phyloP scores from a whole-genome alignment of 1,140 invertebrate species.

The Sycophaga agraensis region DNA sequence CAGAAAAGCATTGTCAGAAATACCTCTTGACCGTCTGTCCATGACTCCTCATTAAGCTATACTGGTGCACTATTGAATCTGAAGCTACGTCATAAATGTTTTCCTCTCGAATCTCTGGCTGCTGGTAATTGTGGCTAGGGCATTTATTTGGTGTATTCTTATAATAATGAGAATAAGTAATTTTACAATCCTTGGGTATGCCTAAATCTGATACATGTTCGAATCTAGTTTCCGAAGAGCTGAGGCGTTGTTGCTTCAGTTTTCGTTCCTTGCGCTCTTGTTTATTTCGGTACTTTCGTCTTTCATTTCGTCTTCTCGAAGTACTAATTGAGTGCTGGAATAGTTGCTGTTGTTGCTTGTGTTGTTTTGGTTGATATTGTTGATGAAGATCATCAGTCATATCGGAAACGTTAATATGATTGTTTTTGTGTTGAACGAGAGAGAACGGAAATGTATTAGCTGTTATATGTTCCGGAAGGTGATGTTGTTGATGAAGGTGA shows the following conservation, averaged over 20 bases:
- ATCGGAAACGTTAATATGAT: slow-evolving; percentile 29
- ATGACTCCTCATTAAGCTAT: slow-evolving; percentile 32
- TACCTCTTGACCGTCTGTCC: slow-evolving; percentile 35
- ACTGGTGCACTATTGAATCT: slow-evolving; percentile 35
- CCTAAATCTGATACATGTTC: slow-evolving; percentile 49
- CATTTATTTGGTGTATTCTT: slow-evolving; percentile 42
- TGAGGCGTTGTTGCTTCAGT: slow-evolving; percentile 26
- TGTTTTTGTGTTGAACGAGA: slow-evolving; percentile 28
- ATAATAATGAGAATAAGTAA: slow-evolving; percentile 54
- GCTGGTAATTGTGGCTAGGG: slow-evolving; percentile 6
- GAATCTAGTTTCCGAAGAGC: slow-evolving; percentile 42
- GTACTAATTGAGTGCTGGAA: slow-evolving; percentile 28
- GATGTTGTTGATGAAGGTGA: slow-evolving; percentile 17
- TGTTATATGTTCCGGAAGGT: not conserved
- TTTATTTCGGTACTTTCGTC: slow-evolving; percentile 48
- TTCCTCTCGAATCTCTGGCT: not conserved
- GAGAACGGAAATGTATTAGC: slow-evolving; percentile 20
- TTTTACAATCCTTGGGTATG: slow-evolving; percentile 50
- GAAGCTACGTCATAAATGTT: slow-evolving; percentile 22
- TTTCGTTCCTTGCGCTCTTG: slow-evolving; percentile 47
- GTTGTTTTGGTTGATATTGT: not conserved
- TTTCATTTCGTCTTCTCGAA: slow-evolving; percentile 44
- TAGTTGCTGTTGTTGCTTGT: slow-evolving; percentile 22
- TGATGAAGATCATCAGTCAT: slow-evolving; percentile 30
- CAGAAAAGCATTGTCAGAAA: not conserved